These are phyloP conservation scores for Ophion ventricosus DNA, from an alignment of 2,888 invertebrate genomes.

Conservation along the genomic window DNA sequence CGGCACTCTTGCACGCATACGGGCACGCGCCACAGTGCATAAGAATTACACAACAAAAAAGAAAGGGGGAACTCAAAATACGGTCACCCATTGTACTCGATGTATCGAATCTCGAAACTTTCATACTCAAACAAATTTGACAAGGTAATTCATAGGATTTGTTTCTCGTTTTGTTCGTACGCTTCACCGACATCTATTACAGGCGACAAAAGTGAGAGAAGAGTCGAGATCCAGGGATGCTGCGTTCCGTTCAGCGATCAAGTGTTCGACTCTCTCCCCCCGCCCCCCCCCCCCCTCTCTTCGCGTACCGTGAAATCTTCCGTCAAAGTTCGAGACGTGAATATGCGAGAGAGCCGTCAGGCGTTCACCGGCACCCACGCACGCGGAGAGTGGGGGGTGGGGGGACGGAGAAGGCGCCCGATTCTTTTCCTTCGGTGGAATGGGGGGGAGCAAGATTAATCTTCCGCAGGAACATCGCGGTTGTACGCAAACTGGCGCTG, in stretches of 20 bases:
- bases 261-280: not conserved
- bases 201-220: not conserved
- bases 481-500: too few species aligned
- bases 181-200: not conserved
- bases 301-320: conserved; percentile 27
- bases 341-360: conserved; percentile 16
- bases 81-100: conserved; percentile 18
- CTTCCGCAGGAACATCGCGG: not conserved
- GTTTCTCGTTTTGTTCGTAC: not conserved
- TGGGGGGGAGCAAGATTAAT: not conserved
- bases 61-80: conserved; percentile 7
- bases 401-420: conserved; percentile 16
- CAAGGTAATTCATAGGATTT: conserved; percentile 7
- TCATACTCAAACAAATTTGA: conserved; percentile 22
- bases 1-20: not conserved
- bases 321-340: conserved; percentile 42
- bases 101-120: not conserved
- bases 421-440: not conserved
- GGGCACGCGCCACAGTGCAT: not conserved
- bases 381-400: too few species aligned
- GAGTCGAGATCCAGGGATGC: conserved; percentile 34
- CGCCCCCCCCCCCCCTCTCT: not conserved
- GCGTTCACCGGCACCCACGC: conserved; percentile 16
- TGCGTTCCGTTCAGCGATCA: conserved; percentile 51
- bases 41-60: not conserved